These are phyloP conservation scores for Andrena cerasifolii DNA, from an alignment of 1,140 invertebrate species.

Conservation along the genomic window DNA sequence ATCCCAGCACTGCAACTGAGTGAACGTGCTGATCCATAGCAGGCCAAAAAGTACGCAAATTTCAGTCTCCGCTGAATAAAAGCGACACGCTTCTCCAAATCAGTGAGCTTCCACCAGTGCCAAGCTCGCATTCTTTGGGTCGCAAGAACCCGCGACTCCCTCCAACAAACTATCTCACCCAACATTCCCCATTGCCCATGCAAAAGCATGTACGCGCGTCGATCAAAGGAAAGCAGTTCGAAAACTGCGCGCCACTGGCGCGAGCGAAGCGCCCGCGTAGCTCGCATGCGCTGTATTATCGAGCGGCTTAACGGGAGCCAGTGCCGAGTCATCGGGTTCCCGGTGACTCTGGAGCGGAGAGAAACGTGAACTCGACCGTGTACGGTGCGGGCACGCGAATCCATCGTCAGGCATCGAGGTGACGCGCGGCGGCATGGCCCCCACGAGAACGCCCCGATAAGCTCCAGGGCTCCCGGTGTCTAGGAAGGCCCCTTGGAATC, in stretches of 20 bases:
- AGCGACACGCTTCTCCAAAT: too few species aligned
- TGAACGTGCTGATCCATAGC: too few species aligned
- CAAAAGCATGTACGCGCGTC: too few species aligned
- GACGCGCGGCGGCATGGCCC: not conserved
- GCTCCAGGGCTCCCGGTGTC: not conserved
- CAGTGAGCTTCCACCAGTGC: too few species aligned
- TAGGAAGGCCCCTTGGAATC: not conserved
- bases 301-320: slow-evolving; percentile 30
- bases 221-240: not conserved
- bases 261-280: not conserved
- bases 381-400: not conserved
- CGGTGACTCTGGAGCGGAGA: not conserved
- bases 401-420: not conserved
- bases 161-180: too few species aligned
- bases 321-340: slow-evolving; percentile 44
- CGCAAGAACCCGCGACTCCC: too few species aligned
- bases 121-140: too few species aligned
- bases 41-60: too few species aligned
- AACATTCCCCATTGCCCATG: too few species aligned
- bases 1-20: too few species aligned
- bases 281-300: slow-evolving; percentile 67
- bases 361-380: slow-evolving; percentile 6
- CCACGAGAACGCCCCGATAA: not conserved
- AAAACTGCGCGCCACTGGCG: slow-evolving; percentile 39
- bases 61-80: too few species aligned